Evolutionary conservation across 2,888 invertebrate species (phyloP).

Genomic region (Dynastes maya): DNA sequence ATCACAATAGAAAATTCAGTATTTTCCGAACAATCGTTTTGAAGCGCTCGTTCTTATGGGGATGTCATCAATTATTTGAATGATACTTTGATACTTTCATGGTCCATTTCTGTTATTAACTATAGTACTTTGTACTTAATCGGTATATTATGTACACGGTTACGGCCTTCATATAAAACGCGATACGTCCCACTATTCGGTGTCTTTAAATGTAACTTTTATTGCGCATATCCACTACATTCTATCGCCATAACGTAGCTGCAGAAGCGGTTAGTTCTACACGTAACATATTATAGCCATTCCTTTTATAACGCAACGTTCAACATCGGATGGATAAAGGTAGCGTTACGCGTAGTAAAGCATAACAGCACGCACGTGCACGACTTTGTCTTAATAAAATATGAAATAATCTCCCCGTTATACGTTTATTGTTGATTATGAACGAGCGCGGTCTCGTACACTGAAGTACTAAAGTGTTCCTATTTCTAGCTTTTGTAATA

Average conservation of each 20-base stretch:
- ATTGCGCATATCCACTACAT: constrained; percentile 2
- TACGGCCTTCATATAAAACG: neutral
- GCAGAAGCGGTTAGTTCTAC: constrained; percentile 16
- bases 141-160: too few relatives aligned
- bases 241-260: neutral
- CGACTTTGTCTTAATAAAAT: constrained; percentile 32
- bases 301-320: constrained; percentile 16
- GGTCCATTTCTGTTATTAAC: neutral
- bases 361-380: constrained; percentile 39
- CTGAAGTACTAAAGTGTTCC: too few relatives aligned
- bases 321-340: neutral
- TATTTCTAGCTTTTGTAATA: too few relatives aligned
- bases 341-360: constrained; percentile 28
- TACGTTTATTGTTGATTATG: constrained; percentile 43
- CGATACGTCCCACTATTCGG: neutral
- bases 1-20: too few relatives aligned
- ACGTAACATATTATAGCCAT: neutral
- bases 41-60: too few relatives aligned
- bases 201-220: constrained; percentile 19
- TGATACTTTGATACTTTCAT: too few relatives aligned
- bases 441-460: neutral
- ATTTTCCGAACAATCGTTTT: too few relatives aligned
- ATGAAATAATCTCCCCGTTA: constrained; percentile 42
- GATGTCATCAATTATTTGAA: too few relatives aligned
- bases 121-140: neutral